Base-by-base conservation (phyloP, 2,888 invertebrate species). In the Malthinus seriepunctatus region DNA sequence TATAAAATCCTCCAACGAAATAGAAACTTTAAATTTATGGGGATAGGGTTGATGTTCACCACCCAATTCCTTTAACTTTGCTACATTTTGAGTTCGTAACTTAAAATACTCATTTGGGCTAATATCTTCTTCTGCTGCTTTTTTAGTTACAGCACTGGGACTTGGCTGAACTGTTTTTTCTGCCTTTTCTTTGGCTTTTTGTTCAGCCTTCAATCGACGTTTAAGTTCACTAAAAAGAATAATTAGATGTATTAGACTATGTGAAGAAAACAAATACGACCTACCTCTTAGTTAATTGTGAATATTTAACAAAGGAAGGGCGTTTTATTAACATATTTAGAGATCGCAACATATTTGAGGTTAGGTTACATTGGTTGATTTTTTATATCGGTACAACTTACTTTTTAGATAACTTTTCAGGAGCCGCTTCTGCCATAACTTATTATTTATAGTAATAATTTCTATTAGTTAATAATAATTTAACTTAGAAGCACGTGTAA, bases 51-150 rank as follows among this genome's bases (percentile, higher is more conserved):
- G 88, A 35, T 85, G 81, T 15, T 82, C 84, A 46, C 83, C 82
- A 7, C 88, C 83, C 9, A 87, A 86, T 11, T 82, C 81, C 79
- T 97, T 97, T 38, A 95, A 82, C 56, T 91, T 87, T n/a, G 88
- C 86, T 12, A 99, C 83, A 39, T 92, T 89, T 63, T 88, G 84
- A 1, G 88, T 86, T 55, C 99, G 85, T 53, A 97, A 79, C 74
- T 94, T 93, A 74, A 91, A 95, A 78, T 95, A 99, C 81, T 98
- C 97, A 85, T 94, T 93, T 12, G 96, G 93, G 75, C 90, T 94
- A 65, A 96, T 91, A 69, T 95, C 94, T 72, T 93, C 95, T 68
- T 90, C 89, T 42, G 75, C 45, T 67, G 75, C 62, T 56, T 67
- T 65, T 44, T 73, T 72, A 15, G 67, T 68, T 47, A 64, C 65